Percentiles rank a stretch among this genome's conserved stretches.
phyloP scores from a whole-genome alignment of 2,797 vertebrate species.

The Alauda arvensis region DNA sequence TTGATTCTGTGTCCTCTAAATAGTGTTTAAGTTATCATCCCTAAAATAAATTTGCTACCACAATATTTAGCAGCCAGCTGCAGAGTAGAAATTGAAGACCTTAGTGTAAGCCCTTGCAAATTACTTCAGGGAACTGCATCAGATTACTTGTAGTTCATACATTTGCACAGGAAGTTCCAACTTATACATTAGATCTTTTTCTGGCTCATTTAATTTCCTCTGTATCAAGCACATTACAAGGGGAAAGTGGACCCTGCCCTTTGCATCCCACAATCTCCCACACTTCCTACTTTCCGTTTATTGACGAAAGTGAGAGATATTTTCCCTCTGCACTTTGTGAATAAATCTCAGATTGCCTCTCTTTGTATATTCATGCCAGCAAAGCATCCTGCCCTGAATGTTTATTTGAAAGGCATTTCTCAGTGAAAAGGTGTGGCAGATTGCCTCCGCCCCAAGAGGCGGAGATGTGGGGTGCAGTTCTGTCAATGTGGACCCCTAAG shows the following conservation, averaged over 20 bases:
- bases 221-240: not conserved
- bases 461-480: too few species aligned
- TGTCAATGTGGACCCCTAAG: too few species aligned
- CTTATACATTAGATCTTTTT: not conserved
- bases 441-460: too few species aligned
- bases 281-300: not conserved
- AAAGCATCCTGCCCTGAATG: not conserved
- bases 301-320: not conserved
- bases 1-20: not conserved
- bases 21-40: not conserved
- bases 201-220: not conserved
- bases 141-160: not conserved
- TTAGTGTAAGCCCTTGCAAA: not conserved
- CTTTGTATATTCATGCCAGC: not conserved
- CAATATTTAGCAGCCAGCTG: not conserved
- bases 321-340: not conserved
- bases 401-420: not conserved
- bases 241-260: not conserved
- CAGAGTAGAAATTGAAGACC: not conserved
- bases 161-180: not conserved
- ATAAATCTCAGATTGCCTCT: not conserved
- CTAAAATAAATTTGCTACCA: conserved; percentile 4
- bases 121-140: not conserved
- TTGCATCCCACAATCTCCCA: not conserved
- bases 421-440: not conserved